phyloP scores from a whole-genome alignment of 1,140 invertebrate genomes.

The Agrilus planipennis region DNA sequence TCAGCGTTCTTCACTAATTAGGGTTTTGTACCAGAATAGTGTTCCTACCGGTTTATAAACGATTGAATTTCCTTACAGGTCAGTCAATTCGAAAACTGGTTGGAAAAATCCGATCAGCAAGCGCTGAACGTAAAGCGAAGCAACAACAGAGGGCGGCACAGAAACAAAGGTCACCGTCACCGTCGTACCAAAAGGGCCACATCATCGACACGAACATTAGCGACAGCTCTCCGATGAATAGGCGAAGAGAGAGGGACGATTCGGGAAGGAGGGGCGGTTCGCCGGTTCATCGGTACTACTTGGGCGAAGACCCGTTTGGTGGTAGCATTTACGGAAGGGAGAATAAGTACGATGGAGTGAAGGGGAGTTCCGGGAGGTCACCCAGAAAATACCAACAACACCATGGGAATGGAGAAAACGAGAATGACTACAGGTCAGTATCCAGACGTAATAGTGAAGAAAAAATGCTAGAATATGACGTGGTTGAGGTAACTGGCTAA shows the following conservation, averaged over 20 bases:
- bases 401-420: too few species aligned
- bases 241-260: too few species aligned
- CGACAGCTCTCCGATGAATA: constrained; percentile 15
- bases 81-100: constrained; percentile 66
- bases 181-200: constrained; percentile 51
- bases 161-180: constrained; percentile 35
- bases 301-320: constrained; percentile 70
- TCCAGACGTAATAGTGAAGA: too few species aligned
- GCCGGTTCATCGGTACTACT: constrained; percentile 57
- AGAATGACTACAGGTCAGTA: too few species aligned
- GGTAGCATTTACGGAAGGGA: constrained; percentile 68
- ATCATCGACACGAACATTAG: constrained; percentile 41
- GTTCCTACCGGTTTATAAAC: too few species aligned
- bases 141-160: constrained; percentile 34
- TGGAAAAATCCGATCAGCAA: constrained; percentile 62
- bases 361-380: constrained; percentile 33
- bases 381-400: constrained; percentile 23
- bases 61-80: constrained; percentile 35
- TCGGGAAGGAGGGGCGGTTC: constrained; percentile 18
- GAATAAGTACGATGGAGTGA: constrained; percentile 58
- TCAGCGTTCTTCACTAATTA: too few species aligned
- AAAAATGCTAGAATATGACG: too few species aligned
- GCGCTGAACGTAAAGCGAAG: constrained; percentile 54
- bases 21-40: too few species aligned
- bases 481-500: too few species aligned